A percentile compares a stretch with the other conserved stretches of the same genome.
Conservation (phyloP, 2,113 vertebrate species). For the Melanerpes formicivorus region DNA sequence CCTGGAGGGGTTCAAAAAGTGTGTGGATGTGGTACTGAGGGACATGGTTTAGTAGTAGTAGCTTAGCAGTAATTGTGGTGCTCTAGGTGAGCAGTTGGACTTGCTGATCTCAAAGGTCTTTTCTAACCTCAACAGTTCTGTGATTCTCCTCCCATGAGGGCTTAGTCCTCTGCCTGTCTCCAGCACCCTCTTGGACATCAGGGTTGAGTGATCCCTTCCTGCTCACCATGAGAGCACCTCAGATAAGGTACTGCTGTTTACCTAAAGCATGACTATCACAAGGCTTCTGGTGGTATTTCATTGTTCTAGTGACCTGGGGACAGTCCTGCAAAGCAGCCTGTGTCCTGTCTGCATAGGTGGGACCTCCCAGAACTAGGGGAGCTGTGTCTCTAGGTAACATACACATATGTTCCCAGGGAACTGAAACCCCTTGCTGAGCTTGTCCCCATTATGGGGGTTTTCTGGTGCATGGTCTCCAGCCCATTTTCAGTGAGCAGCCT, state of each 20-base stretch:
- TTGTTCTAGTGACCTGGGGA: background rate
- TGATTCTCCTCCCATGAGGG: too few species aligned
- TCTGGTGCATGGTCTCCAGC: background rate
- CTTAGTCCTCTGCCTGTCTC: background rate
- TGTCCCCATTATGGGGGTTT: background rate
- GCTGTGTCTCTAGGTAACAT: background rate
- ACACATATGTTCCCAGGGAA: background rate
- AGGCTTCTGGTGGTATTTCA: background rate
- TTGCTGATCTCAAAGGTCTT: too few species aligned
- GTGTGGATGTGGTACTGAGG: too few species aligned
- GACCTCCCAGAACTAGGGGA: background rate
- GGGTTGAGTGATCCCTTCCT: background rate
- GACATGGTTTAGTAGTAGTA: too few species aligned
- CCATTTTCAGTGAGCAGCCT: background rate
- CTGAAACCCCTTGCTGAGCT: background rate
- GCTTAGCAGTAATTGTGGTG: too few species aligned
- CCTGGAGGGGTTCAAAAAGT: too few species aligned
- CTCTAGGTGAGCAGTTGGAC: too few species aligned
- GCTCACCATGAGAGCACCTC: rapidly evolving
- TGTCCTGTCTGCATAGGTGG: background rate
- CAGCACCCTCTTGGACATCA: rapidly evolving
- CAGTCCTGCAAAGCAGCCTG: background rate
- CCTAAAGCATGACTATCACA: rapidly evolving
- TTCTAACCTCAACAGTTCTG: too few species aligned
- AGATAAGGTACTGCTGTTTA: background rate